A percentile compares a stretch with the other conserved stretches of the same genome.
These are phyloP conservation scores for Otolemur crassicaudatus DNA, from an alignment of 2,797 vertebrate species.

Conservation along the genomic window DNA sequence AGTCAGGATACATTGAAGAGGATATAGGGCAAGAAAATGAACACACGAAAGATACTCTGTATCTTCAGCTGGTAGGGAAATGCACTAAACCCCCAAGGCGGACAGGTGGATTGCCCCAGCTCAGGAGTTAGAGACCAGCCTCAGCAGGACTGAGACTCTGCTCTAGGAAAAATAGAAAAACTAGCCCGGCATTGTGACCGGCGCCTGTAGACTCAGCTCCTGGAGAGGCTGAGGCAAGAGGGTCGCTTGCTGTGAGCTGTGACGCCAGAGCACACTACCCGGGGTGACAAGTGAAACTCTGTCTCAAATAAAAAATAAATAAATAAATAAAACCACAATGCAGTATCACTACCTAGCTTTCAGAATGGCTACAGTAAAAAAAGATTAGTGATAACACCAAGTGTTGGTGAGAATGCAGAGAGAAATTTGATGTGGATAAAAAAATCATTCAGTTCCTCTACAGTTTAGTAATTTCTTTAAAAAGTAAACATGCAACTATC, in stretches of 20 bases:
- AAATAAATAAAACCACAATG: background rate
- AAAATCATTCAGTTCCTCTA: background rate
- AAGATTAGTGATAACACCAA: background rate
- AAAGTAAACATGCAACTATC: background rate
- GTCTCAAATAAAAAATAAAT: too few species aligned
- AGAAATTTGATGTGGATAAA: background rate
- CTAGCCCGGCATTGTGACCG: too few species aligned
- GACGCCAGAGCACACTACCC: too few species aligned
- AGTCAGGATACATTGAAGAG: background rate
- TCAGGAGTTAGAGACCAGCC: too few species aligned
- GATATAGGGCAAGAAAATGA: background rate
- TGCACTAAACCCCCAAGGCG: background rate
- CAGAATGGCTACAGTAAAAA: background rate
- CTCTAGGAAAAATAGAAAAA: too few species aligned
- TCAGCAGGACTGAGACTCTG: too few species aligned
- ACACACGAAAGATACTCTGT: background rate
- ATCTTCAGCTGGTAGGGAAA: background rate
- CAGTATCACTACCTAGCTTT: background rate
- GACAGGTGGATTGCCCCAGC: too few species aligned
- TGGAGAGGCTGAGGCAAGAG: too few species aligned
- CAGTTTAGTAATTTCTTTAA: background rate
- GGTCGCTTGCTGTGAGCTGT: too few species aligned
- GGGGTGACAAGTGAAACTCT: too few species aligned
- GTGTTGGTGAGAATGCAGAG: background rate
- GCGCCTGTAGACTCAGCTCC: too few species aligned